Evolutionary conservation across 2,888 invertebrate genomes (phyloP).

Genomic region (Aphidoletes aphidimyza): DNA sequence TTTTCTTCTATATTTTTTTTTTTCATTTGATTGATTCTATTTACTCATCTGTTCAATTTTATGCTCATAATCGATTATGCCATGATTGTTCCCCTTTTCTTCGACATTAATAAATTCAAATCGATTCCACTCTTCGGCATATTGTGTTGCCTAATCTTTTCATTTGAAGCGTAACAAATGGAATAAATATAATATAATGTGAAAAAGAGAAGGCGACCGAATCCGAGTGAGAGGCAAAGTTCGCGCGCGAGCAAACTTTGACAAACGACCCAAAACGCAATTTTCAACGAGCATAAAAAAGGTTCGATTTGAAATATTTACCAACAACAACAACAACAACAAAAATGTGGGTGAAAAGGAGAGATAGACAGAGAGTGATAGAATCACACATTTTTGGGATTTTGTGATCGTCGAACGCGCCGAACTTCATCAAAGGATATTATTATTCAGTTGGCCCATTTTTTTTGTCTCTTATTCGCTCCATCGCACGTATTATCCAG

Average conservation of each 20-base stretch:
- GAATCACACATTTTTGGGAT: neutral
- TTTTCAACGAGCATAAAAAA: neutral
- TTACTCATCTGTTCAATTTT: slow-evolving; percentile 46
- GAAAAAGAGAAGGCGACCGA: neutral
- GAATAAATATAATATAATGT: slow-evolving; percentile 37
- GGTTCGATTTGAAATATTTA: slow-evolving; percentile 17
- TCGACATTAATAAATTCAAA: slow-evolving; percentile 34
- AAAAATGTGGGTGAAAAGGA: neutral
- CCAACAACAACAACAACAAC: neutral
- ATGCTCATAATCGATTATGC: slow-evolving; percentile 14
- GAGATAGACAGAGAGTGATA: neutral
- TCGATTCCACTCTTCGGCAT: neutral
- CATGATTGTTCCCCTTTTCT: slow-evolving; percentile 13
- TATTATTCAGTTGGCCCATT: slow-evolving; percentile 15
- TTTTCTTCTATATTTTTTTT: neutral
- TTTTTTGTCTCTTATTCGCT: neutral
- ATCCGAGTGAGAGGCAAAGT: neutral
- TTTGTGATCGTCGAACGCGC: neutral
- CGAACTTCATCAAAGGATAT: neutral
- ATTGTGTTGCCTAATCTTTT: neutral
- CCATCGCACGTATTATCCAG: neutral
- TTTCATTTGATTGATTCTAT: slow-evolving; percentile 37
- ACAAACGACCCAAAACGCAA: slow-evolving; percentile 33
- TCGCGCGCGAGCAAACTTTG: slow-evolving; percentile 2
- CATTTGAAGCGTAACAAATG: slow-evolving; percentile 32